These are phyloP conservation scores for Caenorhabditis sinica DNA, from an alignment of 2,888 invertebrate species.

Conservation along the genomic window DNA sequence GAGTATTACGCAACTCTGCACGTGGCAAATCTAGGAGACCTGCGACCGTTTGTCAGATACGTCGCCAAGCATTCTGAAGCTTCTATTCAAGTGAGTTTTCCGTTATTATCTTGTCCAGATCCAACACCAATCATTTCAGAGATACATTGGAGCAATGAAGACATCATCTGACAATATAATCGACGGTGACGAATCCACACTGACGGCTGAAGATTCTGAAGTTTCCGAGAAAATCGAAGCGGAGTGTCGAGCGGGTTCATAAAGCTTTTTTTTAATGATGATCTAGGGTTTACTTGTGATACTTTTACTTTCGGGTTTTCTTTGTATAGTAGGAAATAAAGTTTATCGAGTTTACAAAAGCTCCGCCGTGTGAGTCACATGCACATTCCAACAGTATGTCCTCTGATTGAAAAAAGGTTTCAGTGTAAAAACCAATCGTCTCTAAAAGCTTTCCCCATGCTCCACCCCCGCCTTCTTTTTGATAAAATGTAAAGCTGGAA, in stretches of 20 bases:
- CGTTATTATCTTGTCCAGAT: background rate
- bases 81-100: conserved; percentile 76
- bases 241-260: conserved; percentile 37
- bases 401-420: conserved; percentile 11
- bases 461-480: conserved; percentile 2
- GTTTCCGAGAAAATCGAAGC: conserved; percentile 51
- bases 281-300: conserved; percentile 10
- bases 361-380: background rate
- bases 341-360: background rate
- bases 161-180: conserved; percentile 45
- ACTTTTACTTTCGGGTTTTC: conserved; percentile 26
- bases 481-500: conserved; percentile 11
- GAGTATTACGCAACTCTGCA: conserved; percentile 91
- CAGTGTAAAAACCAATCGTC: conserved; percentile 51
- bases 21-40: conserved; percentile 94
- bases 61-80: conserved; percentile 87
- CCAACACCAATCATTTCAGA: conserved; percentile 22
- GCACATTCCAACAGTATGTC: conserved; percentile 10
- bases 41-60: conserved; percentile 95
- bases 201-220: conserved; percentile 39
- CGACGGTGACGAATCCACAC: conserved; percentile 14
- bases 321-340: background rate
- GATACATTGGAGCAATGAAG: conserved; percentile 61
- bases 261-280: background rate
- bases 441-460: conserved; percentile 8